Evolutionary conservation across 2,113 vertebrate species (phyloP).

Genomic region (Pleuronectes platessa): DNA sequence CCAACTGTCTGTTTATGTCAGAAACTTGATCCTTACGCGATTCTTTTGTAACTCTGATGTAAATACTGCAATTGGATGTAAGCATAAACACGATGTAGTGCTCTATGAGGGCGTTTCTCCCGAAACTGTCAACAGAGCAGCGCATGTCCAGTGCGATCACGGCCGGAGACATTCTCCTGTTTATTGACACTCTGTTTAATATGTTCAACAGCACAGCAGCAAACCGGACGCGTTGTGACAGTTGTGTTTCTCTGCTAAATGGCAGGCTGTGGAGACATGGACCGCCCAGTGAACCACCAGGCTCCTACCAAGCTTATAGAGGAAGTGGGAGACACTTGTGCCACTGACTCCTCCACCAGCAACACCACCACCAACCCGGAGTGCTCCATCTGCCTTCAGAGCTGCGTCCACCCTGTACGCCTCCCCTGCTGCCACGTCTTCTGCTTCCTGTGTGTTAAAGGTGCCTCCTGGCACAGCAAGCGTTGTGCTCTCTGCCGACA

Average conservation of each 20-base stretch:
- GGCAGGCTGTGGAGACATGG: conserved; percentile 91
- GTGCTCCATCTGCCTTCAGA: conserved; percentile 97
- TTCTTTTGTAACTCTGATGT: background rate
- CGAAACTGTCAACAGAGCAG: conserved; percentile 21
- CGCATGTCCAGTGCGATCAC: background rate
- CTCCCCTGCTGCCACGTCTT: conserved; percentile 97
- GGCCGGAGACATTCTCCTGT: background rate
- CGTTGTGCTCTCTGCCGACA: conserved; percentile 95
- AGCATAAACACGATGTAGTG: background rate
- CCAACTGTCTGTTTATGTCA: background rate
- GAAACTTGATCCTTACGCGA: background rate
- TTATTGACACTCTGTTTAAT: background rate
- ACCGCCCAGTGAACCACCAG: conserved; percentile 86
- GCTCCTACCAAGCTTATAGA: conserved; percentile 86
- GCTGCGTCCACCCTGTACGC: conserved; percentile 93
- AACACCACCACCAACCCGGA: conserved; percentile 85
- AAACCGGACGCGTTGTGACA: background rate
- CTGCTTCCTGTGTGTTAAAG: conserved; percentile 97
- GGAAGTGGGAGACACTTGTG: conserved; percentile 66
- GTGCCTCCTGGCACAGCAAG: conserved; percentile 98
- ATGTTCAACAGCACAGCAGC: background rate
- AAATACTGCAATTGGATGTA: background rate
- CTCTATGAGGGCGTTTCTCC: conserved; percentile 26
- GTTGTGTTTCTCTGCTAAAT: conserved; percentile 81
- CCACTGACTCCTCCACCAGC: conserved; percentile 70